Evolutionary conservation across 2,888 invertebrate genomes (phyloP), one percentile per base, ranked within the genome.

Genomic region (Caenorhabditis angaria): DNA sequence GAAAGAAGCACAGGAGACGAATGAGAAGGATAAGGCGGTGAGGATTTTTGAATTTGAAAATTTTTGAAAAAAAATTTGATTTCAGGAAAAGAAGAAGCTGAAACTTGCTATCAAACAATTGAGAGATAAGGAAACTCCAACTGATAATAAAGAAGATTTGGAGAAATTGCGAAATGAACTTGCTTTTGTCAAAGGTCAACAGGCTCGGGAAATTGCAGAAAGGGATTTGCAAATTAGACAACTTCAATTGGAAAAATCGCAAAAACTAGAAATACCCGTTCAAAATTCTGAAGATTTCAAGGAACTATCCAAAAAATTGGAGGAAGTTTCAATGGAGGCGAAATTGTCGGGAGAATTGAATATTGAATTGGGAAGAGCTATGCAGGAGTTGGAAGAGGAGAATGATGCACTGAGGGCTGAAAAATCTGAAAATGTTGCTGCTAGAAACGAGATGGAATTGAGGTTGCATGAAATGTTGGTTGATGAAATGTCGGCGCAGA

Each of bases 291-390:
- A 27, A 54, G 50, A 20, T 8, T 8, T 50, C n/a, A 20, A 50
- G 22, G 6, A 6, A 6, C 50, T 22, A 24, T n/a, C n/a, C 22
- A 50, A 57, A 18, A 27, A n/a, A 58, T 3, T 58, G 2, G 58
- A 58, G 12, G 47, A 8, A 4, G 1, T 32, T 29, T 74, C 75
- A 54, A 53, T 78, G 60, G 81, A 81, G 54, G 62, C 70, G 6
- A 59, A 57, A 5, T 67, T 81, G 32, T 74, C 78, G 1, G 77
- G 65, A 25, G 81, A 81, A 61, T 66, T 81, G 56, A 77, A 78
- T 61, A 74, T 79, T 18, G 79, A 81, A 53, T 62, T 81, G 55
- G 77, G 76, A 6, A 51, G 71, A 24, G 75, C 74, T 4, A 77
- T 79, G 75, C 66, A 71, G 18, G 72, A 72, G n/a, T 48, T 80